These are phyloP conservation scores for Pongo pygmaeus DNA, from an alignment of 2,113 vertebrate species.

Conservation along the genomic window DNA sequence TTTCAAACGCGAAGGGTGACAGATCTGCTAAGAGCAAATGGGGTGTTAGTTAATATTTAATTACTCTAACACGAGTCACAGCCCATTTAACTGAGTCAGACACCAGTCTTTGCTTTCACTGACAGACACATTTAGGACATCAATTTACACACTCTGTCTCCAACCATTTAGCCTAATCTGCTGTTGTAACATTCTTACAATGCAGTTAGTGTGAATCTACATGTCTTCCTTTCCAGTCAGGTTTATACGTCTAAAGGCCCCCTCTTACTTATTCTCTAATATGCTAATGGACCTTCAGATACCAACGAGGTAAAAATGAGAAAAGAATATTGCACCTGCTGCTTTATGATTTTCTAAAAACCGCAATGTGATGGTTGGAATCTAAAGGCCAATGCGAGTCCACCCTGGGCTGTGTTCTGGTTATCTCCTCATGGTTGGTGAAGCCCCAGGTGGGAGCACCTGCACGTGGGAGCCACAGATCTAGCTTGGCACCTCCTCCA, in stretches of 20 bases:
- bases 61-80: constrained; percentile 46
- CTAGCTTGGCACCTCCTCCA: background rate
- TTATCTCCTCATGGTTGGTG: background rate
- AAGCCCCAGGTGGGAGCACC: background rate
- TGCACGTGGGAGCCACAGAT: accelerated
- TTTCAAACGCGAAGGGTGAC: constrained; percentile 49
- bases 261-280: background rate
- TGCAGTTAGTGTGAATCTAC: background rate
- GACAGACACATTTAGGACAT: background rate
- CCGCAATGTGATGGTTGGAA: too few relatives aligned
- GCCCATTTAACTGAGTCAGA: constrained; percentile 37
- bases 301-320: background rate
- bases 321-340: background rate
- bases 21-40: constrained; percentile 56
- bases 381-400: background rate
- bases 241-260: background rate
- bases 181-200: background rate
- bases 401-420: background rate
- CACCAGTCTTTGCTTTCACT: background rate
- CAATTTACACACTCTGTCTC: background rate
- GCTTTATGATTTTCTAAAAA: background rate
- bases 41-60: constrained; percentile 54
- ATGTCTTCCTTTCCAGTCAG: too few relatives aligned
- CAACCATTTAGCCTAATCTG: too few relatives aligned
- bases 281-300: background rate